Conservation (phyloP, 1,140 invertebrate genomes). For the Drosophila repletoides region DNA sequence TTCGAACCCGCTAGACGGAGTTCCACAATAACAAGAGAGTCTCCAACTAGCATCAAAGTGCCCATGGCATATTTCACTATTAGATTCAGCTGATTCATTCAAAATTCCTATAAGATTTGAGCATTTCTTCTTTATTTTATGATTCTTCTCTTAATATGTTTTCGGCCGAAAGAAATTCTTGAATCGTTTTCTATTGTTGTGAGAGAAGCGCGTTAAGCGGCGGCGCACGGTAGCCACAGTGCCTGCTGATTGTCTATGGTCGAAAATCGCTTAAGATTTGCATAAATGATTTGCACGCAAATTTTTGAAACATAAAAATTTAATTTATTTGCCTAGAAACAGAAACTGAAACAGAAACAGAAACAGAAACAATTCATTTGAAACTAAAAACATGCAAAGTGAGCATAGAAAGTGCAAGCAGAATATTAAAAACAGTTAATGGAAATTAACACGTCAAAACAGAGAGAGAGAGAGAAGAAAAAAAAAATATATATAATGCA, state of each 20-base stretch:
- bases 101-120: too few relatives aligned
- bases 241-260: constrained; percentile 16
- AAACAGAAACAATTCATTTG: not conserved
- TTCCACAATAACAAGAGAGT: too few relatives aligned
- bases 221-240: constrained; percentile 37
- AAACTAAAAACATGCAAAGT: constrained; percentile 1
- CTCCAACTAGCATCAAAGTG: too few relatives aligned
- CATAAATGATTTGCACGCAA: constrained; percentile 65
- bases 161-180: too few relatives aligned
- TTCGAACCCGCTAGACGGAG: too few relatives aligned
- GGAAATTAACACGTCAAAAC: constrained; percentile 51
- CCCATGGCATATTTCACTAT: too few relatives aligned
- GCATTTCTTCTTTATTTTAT: too few relatives aligned
- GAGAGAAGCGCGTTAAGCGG: too few relatives aligned
- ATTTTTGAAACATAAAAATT: constrained; percentile 22
- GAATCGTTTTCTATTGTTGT: too few relatives aligned
- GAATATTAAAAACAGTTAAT: constrained; percentile 44
- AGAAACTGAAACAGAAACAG: constrained; percentile 9
- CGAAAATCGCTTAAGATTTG: constrained; percentile 33
- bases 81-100: too few relatives aligned
- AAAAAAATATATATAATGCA: constrained; percentile 42
- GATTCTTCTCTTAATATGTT: too few relatives aligned
- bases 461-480: constrained; percentile 6
- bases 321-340: constrained; percentile 20
- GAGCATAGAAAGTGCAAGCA: constrained; percentile 29